Evolutionary conservation across 2,888 invertebrate species (phyloP).

Genomic region (Dyspetes luteomarginatus): DNA sequence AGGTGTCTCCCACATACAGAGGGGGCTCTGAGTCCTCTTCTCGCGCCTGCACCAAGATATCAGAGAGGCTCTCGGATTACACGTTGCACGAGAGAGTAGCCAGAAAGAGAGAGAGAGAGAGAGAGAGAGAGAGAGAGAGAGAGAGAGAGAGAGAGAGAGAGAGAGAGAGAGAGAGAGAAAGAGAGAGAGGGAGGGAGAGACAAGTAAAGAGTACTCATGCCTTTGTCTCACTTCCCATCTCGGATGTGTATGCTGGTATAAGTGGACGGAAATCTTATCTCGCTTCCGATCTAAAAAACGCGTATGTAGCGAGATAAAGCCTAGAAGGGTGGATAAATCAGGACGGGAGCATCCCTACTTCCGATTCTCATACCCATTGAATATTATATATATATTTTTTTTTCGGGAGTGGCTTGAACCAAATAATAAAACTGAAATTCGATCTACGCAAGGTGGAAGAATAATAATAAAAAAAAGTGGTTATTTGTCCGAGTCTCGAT

Average conservation of each 20-base stretch:
- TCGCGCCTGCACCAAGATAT: slow-evolving; percentile 18
- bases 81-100: not conserved
- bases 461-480: not conserved
- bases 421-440: slow-evolving; percentile 30
- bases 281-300: slow-evolving; percentile 67
- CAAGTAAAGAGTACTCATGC: slow-evolving; percentile 3
- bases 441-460: not conserved
- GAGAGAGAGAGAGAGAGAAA: too few species aligned
- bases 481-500: slow-evolving; percentile 23
- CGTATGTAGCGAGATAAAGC: too few species aligned
- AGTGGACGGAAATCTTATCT: slow-evolving; percentile 73
- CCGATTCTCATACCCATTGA: slow-evolving; percentile 39
- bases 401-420: not conserved
- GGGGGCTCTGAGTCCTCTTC: slow-evolving; percentile 30
- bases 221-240: slow-evolving; percentile 69
- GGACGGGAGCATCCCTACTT: slow-evolving; percentile 54
- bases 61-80: slow-evolving; percentile 41
- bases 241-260: slow-evolving; percentile 52
- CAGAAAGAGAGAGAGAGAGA: too few species aligned
- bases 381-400: too few species aligned
- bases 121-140: too few species aligned
- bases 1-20: not conserved
- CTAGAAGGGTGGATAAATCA: not conserved
- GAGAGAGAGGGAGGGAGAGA: not conserved
- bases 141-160: too few species aligned